A percentile compares a stretch with the other conserved stretches of the same genome.
Evolutionary conservation across 2,113 vertebrate species (phyloP).

Genomic region (Scatophagus argus): DNA sequence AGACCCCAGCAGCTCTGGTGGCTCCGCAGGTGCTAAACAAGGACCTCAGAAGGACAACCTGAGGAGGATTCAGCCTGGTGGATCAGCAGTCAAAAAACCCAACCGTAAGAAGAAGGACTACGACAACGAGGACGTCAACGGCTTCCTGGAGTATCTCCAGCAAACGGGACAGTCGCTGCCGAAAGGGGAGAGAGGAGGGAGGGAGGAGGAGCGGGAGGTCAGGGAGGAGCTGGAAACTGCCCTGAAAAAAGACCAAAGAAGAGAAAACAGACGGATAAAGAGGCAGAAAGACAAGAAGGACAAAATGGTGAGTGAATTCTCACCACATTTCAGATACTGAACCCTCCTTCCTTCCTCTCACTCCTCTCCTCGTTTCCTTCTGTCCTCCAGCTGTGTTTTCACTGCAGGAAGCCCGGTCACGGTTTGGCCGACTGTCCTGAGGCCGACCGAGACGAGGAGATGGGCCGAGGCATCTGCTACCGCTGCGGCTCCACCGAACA

Average conservation of each 20-base stretch:
- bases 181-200: neutral
- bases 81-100: conserved; percentile 71
- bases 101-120: conserved; percentile 88
- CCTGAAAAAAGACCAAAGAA: conserved; percentile 87
- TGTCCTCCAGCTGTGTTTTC: conserved; percentile 91
- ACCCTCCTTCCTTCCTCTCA: neutral
- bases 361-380: neutral
- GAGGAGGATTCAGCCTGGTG: conserved; percentile 52
- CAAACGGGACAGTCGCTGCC: conserved; percentile 67
- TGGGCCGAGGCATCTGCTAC: conserved; percentile 94
- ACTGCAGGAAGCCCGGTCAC: conserved; percentile 94
- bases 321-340: too few species aligned
- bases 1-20: neutral
- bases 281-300: conserved; percentile 88
- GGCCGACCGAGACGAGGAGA: conserved; percentile 89
- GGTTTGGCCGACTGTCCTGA: conserved; percentile 94
- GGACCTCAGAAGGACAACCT: conserved; percentile 19
- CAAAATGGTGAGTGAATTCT: conserved; percentile 87
- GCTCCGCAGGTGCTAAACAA: neutral
- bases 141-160: conserved; percentile 87
- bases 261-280: conserved; percentile 89
- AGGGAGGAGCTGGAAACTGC: conserved; percentile 78
- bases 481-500: conserved; percentile 97
- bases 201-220: conserved; percentile 44
- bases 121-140: conserved; percentile 90